phyloP scores from a whole-genome alignment of 2,888 invertebrate genomes.

The Nasonovia ribisnigri region DNA sequence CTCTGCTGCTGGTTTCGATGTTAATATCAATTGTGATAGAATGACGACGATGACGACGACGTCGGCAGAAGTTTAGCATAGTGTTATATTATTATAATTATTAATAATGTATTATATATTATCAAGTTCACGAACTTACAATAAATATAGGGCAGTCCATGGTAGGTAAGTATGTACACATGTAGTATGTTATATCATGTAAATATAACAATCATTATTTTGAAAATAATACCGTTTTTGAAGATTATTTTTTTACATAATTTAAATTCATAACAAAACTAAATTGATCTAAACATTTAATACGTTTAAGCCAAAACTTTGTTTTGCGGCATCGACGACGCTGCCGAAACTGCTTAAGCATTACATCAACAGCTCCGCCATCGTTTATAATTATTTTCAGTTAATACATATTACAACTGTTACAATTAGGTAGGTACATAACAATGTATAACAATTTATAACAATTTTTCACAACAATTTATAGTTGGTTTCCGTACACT shows the following conservation, averaged over 20 bases:
- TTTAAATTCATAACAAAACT: background rate
- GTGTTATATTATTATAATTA: too few species aligned
- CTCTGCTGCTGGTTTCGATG: background rate
- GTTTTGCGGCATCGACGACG: too few species aligned
- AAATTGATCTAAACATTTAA: background rate
- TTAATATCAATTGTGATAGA: background rate
- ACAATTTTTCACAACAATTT: too few species aligned
- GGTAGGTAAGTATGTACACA: background rate
- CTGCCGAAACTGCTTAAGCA: too few species aligned
- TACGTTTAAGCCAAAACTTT: too few species aligned
- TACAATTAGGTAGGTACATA: too few species aligned
- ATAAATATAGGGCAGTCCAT: background rate
- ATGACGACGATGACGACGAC: background rate
- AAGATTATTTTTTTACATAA: background rate
- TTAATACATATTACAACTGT: too few species aligned
- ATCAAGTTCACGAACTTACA: background rate
- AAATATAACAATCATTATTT: background rate
- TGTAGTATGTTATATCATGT: background rate
- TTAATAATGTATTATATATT: background rate
- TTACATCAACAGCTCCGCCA: too few species aligned
- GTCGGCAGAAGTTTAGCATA: too few species aligned
- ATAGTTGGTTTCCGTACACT: too few species aligned
- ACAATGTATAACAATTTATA: too few species aligned
- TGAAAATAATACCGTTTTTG: background rate
- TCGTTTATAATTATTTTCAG: too few species aligned